A percentile compares a stretch with the other conserved stretches of the same genome.
These are phyloP conservation scores for Frankliniella intonsa DNA, from an alignment of 2,888 invertebrate species.

Conservation along the genomic window DNA sequence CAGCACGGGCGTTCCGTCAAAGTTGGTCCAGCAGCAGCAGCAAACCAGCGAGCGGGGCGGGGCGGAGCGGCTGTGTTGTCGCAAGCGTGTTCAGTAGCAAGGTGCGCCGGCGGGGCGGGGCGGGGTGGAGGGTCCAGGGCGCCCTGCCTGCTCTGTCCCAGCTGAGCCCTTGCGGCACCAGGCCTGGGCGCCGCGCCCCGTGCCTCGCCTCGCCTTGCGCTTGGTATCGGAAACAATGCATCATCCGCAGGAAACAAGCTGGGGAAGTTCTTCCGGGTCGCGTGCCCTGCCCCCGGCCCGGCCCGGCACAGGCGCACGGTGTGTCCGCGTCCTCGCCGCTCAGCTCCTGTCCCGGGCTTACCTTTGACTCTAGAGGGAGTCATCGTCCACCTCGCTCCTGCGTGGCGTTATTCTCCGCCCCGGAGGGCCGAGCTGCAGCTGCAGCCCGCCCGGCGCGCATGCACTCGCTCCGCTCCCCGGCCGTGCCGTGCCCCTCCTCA, in stretches of 20 bases:
- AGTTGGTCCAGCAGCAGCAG: neutral
- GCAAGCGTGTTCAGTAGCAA: neutral
- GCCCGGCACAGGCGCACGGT: neutral
- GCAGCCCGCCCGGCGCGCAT: neutral
- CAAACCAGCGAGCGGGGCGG: neutral
- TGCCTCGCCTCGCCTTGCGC: neutral
- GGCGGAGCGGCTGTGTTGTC: neutral
- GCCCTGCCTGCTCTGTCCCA: no score
- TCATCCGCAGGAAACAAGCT: conserved; percentile 9
- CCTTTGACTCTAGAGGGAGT: no score
- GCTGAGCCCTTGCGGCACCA: no score
- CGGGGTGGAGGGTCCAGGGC: no score
- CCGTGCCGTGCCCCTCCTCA: neutral
- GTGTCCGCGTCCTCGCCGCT: no score
- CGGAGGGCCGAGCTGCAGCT: no score
- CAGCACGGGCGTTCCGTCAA: neutral
- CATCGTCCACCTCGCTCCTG: no score
- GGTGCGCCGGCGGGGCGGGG: neutral
- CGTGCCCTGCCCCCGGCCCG: neutral
- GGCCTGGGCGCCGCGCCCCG: neutral
- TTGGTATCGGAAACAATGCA: conserved; percentile 25
- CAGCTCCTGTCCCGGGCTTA: no score
- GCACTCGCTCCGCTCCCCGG: neutral
- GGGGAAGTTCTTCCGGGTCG: conserved; percentile 5
- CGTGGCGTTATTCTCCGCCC: no score